Evolutionary conservation across 2,888 invertebrate species (phyloP).

Genomic region (Agrypnus murinus): DNA sequence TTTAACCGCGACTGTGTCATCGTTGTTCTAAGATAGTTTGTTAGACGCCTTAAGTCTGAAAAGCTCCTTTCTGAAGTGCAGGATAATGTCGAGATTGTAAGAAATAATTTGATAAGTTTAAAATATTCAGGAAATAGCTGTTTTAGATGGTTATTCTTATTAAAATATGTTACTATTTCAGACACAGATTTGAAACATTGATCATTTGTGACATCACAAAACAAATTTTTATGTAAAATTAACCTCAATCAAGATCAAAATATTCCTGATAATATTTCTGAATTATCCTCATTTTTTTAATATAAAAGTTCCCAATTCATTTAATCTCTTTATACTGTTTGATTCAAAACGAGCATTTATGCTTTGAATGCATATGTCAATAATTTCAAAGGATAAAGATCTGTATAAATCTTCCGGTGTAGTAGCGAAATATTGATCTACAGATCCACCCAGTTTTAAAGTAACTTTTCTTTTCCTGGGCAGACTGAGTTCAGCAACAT

Average conservation of each 20-base stretch:
- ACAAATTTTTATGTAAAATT: conserved; percentile 7
- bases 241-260: conserved; percentile 5
- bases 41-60: background rate
- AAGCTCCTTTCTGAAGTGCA: conserved; percentile 2
- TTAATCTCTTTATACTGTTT: conserved; percentile 4
- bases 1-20: conserved; percentile 4
- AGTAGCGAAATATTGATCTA: too few species aligned
- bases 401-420: too few species aligned
- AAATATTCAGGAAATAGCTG: background rate
- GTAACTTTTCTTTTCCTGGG: too few species aligned
- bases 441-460: too few species aligned
- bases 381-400: too few species aligned
- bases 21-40: too few species aligned
- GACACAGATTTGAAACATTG: background rate
- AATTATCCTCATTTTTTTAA: too few species aligned
- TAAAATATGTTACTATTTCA: too few species aligned
- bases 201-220: conserved; percentile 7
- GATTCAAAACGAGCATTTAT: background rate
- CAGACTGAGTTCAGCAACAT: too few species aligned
- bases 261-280: conserved; percentile 14
- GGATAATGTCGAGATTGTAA: background rate
- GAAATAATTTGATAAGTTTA: too few species aligned
- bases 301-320: background rate
- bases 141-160: too few species aligned
- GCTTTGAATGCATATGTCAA: too few species aligned